Base-by-base conservation (phyloP, 2,888 invertebrate genomes). In the Plagodis dolabraria region DNA sequence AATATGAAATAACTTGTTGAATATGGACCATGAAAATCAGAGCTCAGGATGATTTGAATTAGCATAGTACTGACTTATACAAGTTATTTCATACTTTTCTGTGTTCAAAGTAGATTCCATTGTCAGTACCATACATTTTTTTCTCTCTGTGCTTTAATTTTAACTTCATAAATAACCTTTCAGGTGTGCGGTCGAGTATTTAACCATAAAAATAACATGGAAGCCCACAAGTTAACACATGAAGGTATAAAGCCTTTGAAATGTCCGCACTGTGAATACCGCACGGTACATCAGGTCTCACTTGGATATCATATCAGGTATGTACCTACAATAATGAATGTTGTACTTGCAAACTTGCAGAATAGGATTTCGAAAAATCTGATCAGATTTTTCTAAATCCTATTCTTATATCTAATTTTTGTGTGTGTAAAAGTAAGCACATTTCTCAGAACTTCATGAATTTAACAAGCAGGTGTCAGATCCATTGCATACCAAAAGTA, bases 141-240 rank as follows among this genome's bases (percentile, higher is more conserved):
- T 43, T 43, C 5, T 12, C 4, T 22, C 4, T 22, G 22, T 4
- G 22, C 22, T 2, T n/a, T 22, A 22, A 4, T 22, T 22, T 22
- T 22, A 22, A 22, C 22, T 22, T 22, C 4, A 22, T 22, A 22
- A 22, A 2, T 2, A 22, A 22, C 22, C 22, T 43, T 12, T 7
- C 79, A 92, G 92, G 82, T 72, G 0, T 92, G 91, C 22, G 92
- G 92, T 0, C 78, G 85, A 0, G 72, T 84, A 1, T 91, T 89
- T 70, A 75, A 75, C 0, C 71, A 88, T 0, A 81, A 77, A 1
- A 89, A 88, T 49, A 90, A 90, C 60, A 60, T 91, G 0, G 65
- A 83, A 58, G 86, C 87, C 47, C 92, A 92, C 62, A 82, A 79
- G 53, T 44, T 85, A 2, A 87, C 78, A 0, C 92, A 92, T 67